Conservation (phyloP, 2,797 vertebrate species). For the Hapalemur alaotrensis region DNA sequence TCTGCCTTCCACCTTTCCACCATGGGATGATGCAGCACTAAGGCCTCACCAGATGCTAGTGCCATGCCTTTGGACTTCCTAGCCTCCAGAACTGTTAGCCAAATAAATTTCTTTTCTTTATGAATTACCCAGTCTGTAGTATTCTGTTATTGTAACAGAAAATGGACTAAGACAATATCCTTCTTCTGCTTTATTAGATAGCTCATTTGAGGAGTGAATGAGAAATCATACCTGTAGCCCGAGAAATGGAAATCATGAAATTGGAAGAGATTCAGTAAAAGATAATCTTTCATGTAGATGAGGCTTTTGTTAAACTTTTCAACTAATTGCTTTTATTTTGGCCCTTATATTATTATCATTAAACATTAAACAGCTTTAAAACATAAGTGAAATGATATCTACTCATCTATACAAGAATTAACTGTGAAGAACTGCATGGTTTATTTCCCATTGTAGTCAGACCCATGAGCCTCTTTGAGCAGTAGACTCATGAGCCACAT, state of each 20-base stretch:
- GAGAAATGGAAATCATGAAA: constrained; percentile 14
- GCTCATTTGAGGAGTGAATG: neutral
- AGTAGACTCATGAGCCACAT: neutral
- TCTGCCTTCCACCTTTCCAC: neutral
- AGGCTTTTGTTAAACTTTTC: neutral
- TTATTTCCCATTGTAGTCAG: neutral
- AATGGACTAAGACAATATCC: neutral
- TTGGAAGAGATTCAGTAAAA: neutral
- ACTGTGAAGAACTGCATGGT: neutral
- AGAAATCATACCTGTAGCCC: neutral
- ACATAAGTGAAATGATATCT: neutral
- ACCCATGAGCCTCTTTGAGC: neutral
- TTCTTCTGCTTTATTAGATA: neutral
- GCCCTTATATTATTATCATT: neutral
- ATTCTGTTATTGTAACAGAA: neutral
- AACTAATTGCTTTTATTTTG: constrained; percentile 24
- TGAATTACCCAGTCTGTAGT: neutral
- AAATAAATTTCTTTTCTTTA: neutral
- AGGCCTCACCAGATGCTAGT: neutral
- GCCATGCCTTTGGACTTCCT: neutral
- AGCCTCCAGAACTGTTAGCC: neutral
- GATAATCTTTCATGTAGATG: neutral
- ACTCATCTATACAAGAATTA: neutral
- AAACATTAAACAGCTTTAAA: neutral
- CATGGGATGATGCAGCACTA: neutral